These are phyloP conservation scores for Bimastos eiseni DNA, from an alignment of 2,888 invertebrate genomes.

Conservation along the genomic window DNA sequence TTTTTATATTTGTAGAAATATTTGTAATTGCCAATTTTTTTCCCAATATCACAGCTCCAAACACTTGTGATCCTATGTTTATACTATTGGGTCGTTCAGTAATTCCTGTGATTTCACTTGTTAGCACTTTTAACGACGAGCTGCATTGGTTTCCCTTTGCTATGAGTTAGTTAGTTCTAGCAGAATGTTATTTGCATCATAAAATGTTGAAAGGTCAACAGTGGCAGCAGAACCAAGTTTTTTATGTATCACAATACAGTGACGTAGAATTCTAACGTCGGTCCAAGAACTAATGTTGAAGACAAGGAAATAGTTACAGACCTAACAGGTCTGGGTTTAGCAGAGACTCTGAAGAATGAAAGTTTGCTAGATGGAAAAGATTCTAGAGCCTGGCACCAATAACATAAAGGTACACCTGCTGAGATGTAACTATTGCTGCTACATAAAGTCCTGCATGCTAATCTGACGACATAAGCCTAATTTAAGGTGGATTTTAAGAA, in stretches of 20 bases:
- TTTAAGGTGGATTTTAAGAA: constrained; percentile 6
- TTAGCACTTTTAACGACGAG: background rate
- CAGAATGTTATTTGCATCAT: no score
- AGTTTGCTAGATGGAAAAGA: background rate
- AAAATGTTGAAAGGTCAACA: background rate
- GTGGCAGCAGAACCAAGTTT: background rate
- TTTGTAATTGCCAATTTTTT: background rate
- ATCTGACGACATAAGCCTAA: background rate
- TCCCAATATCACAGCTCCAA: background rate
- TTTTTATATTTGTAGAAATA: background rate
- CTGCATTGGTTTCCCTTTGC: background rate
- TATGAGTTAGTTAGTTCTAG: background rate
- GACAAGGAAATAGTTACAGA: constrained; percentile 13
- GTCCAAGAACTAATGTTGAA: background rate
- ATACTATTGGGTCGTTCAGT: background rate
- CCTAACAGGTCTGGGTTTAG: background rate
- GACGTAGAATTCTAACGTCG: background rate
- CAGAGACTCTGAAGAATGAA: no score
- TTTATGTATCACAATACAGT: background rate
- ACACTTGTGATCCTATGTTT: background rate
- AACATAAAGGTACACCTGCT: background rate
- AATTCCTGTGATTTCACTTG: background rate
- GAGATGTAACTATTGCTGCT: background rate
- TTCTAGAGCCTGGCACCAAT: background rate
- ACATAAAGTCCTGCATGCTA: no score